Percentiles rank a stretch among this genome's conserved stretches.
Evolutionary conservation across 2,888 invertebrate genomes (phyloP).

Genomic region (Harpagoxenus sublaevis): DNA sequence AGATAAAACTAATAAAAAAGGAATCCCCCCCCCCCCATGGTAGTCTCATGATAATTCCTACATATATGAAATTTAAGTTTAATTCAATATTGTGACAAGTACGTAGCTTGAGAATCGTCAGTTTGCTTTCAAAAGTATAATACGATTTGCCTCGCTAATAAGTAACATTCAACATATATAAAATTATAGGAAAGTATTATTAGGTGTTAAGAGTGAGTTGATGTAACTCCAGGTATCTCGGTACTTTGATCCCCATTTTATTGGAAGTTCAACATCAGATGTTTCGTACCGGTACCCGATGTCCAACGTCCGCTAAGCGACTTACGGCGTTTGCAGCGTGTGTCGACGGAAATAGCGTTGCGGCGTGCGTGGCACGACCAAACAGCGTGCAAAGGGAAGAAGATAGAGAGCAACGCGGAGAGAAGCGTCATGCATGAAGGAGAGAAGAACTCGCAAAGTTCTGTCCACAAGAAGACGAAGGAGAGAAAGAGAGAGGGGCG

Average conservation of each 20-base stretch:
- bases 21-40: not conserved
- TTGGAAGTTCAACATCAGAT: constrained; percentile 40
- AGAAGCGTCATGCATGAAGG: not conserved
- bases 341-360: constrained; percentile 72
- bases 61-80: not conserved
- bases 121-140: not conserved
- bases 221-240: not conserved
- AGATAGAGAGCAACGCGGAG: constrained; percentile 24
- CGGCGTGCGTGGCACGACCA: constrained; percentile 38
- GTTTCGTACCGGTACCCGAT: constrained; percentile 49
- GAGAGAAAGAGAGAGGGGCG: not conserved
- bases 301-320: constrained; percentile 70
- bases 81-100: not conserved
- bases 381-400: constrained; percentile 37
- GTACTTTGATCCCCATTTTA: constrained; percentile 46
- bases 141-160: not conserved
- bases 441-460: constrained; percentile 28
- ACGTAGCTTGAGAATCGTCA: not conserved
- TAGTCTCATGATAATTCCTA: not conserved
- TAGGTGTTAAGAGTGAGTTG: constrained; percentile 19
- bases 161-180: not conserved
- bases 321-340: constrained; percentile 65
- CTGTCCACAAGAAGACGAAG: constrained; percentile 22
- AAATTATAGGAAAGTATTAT: constrained; percentile 25
- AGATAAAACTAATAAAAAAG: not conserved